Conservation (phyloP, 1,140 invertebrate species). For the Drosophila sturtevanti region DNA sequence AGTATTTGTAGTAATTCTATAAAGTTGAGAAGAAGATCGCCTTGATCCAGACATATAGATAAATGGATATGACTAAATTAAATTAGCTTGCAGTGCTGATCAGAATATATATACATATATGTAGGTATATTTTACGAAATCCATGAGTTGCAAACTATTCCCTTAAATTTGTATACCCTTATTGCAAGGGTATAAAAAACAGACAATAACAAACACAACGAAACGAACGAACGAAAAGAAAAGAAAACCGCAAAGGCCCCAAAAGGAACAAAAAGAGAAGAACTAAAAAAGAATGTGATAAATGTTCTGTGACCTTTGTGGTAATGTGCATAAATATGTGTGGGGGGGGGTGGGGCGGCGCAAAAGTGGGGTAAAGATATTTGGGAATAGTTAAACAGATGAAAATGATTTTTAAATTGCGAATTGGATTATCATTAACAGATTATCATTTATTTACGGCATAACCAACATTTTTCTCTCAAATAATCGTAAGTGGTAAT, state of each 20-base stretch:
- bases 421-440: constrained; percentile 16
- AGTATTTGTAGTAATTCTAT: no score
- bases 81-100: no score
- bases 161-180: no score
- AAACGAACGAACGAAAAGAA: constrained; percentile 24
- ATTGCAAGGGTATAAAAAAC: not conserved
- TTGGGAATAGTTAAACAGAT: constrained; percentile 39
- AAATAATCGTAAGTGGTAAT: no score
- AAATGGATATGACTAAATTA: no score
- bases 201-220: constrained; percentile 16
- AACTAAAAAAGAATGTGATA: constrained; percentile 54
- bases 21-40: no score
- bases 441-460: no score
- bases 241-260: constrained; percentile 26
- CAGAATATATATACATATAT: no score
- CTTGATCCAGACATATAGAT: no score
- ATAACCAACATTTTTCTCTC: no score
- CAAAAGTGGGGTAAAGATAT: constrained; percentile 25
- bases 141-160: no score
- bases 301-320: constrained; percentile 57
- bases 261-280: constrained; percentile 17
- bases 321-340: constrained; percentile 58
- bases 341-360: not conserved
- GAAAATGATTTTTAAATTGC: not conserved
- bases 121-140: no score